Base-by-base conservation (phyloP, 2,797 vertebrate genomes). In the Cirrhinus molitorella region DNA sequence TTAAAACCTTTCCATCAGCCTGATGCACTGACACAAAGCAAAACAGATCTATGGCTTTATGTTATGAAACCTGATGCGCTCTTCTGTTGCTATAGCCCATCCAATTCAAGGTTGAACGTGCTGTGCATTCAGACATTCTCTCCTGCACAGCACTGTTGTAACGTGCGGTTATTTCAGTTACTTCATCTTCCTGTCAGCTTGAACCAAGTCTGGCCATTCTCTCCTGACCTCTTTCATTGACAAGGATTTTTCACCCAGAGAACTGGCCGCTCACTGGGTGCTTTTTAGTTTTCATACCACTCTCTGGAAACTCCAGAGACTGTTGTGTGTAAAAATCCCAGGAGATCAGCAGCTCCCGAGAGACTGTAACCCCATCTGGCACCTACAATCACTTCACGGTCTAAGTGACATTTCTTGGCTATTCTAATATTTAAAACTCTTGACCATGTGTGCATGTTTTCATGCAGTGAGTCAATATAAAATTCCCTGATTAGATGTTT, bases 261-360 rank as follows among this genome's bases (percentile, higher is more conserved):
- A 83, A 66, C 12, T 25, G 13, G 19, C 25, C 5, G 4, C n/a
- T 81, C 55, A 51, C 3, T 25, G 19, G 53, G 5, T 28, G n/a
- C 37, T 81, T 75, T 66, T 74, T 55, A 28, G 17, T 25, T 70
- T 70, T 47, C 65, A 47, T 34, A 53, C 40, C 40, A 47, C 23
- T 25, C 25, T 67, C 47, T 70, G 4, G 28, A 59, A 68, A 70
- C 34, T 43, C 34, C 6, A 67, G 6, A 28, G 25, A 51, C 31
- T 63, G 28, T 25, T 81, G 55, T 49, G 25, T 59, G 55, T n/a
- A 13, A 73, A 81, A 81, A 59, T 65, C 70, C 4, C 79, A 57
- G 37, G 53, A 61, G 53, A 49, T n/a, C 17, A 34, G 40, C 79
- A 0, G 19, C 59, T 71, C 47, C 66, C 7, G 0, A 75, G 31